Evolutionary conservation across 2,888 invertebrate genomes (phyloP).

Genomic region (Callyntrura sp.): DNA sequence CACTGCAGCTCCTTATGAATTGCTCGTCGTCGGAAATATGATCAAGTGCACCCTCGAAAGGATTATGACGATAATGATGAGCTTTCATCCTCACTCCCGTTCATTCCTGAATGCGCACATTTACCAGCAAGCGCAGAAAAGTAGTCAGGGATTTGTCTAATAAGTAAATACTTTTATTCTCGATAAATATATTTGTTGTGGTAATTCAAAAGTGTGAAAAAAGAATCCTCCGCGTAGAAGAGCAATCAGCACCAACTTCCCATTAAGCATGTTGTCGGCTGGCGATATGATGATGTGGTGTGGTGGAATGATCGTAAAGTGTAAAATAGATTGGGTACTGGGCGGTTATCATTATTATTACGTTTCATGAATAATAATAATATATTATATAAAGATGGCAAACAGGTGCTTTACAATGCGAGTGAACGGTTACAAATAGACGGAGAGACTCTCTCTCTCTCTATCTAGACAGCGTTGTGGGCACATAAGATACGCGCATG

Average conservation of each 20-base stretch:
- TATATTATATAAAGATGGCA: background rate
- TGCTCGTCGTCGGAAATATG: conserved; percentile 24
- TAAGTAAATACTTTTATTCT: background rate
- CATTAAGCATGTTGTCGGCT: background rate
- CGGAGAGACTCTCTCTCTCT: background rate
- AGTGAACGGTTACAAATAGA: background rate
- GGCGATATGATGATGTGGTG: background rate
- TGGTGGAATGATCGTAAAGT: conserved; percentile 49
- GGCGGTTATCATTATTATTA: conserved; percentile 60
- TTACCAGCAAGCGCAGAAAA: too few relatives aligned
- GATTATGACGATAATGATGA: conserved; percentile 26
- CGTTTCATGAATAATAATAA: conserved; percentile 67
- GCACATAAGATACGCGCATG: conserved; percentile 32
- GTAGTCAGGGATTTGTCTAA: background rate
- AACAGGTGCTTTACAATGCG: background rate
- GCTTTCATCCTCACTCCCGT: conserved; percentile 5
- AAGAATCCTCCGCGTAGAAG: background rate
- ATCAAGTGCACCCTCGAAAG: conserved; percentile 53
- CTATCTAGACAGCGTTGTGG: too few relatives aligned
- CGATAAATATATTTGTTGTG: conserved; percentile 30
- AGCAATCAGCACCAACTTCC: conserved; percentile 13
- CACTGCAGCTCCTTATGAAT: background rate
- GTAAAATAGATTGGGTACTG: conserved; percentile 64
- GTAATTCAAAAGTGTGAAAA: conserved; percentile 15
- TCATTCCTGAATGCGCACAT: background rate